Conservation (phyloP, 2,888 invertebrate genomes). For the Agapostemon virescens region DNA sequence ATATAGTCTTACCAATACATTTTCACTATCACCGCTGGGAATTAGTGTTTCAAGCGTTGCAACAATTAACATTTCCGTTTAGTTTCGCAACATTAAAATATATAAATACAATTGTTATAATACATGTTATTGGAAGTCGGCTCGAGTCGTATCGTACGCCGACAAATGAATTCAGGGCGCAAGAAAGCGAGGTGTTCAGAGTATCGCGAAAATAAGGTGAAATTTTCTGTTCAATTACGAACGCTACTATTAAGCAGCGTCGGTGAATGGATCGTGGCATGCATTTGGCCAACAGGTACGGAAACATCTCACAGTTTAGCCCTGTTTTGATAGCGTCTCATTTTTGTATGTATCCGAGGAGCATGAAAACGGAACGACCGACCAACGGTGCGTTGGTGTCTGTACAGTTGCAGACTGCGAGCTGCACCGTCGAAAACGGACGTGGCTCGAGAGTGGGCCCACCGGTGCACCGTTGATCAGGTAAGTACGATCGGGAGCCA, state of each 20-base stretch:
- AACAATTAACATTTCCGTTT: too few relatives aligned
- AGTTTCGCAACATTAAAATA: too few relatives aligned
- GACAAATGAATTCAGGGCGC: neutral
- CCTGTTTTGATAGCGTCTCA: constrained; percentile 55
- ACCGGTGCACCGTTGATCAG: constrained; percentile 40
- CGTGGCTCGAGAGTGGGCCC: constrained; percentile 34
- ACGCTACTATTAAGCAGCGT: neutral
- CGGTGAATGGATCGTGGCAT: constrained; percentile 1
- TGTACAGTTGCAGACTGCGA: neutral
- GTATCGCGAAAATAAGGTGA: neutral
- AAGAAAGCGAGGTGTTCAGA: neutral
- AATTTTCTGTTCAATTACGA: constrained; percentile 14
- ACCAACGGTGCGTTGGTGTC: neutral
- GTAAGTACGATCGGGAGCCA: constrained; percentile 49
- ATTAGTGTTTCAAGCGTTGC: too few relatives aligned
- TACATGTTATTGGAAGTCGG: neutral
- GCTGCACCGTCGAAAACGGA: constrained; percentile 45
- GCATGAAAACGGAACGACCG: constrained; percentile 28
- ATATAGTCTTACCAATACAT: too few relatives aligned
- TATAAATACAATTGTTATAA: neutral
- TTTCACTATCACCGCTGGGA: too few relatives aligned
- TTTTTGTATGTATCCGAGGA: constrained; percentile 39
- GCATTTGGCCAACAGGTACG: neutral
- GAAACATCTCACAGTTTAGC: constrained; percentile 4
- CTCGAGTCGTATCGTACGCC: neutral